These are phyloP conservation scores for Saimiri boliviensis DNA, from an alignment of 2,113 vertebrate species.

Conservation along the genomic window DNA sequence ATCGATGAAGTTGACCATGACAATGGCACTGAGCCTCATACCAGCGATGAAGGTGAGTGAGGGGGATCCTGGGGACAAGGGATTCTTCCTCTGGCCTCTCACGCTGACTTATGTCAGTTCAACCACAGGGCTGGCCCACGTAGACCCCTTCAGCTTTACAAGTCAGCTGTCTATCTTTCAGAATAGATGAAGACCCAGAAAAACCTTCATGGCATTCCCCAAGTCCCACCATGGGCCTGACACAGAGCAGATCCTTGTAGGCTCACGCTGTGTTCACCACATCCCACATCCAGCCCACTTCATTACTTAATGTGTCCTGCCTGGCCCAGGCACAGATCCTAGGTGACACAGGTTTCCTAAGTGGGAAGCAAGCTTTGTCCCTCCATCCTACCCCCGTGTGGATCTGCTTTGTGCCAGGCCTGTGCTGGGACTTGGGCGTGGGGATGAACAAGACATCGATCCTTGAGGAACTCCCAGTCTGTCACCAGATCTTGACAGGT, in stretches of 20 bases:
- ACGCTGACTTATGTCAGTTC: rapidly evolving
- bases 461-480: not conserved
- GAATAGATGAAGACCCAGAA: not conserved
- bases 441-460: not conserved
- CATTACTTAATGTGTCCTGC: not conserved
- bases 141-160: not conserved
- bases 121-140: too few relatives aligned
- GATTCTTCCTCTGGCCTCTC: not conserved
- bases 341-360: not conserved
- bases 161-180: not conserved
- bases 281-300: not conserved
- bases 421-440: not conserved
- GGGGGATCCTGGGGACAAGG: not conserved
- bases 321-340: not conserved
- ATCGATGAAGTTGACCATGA: slow-evolving; percentile 96
- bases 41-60: slow-evolving; percentile 96
- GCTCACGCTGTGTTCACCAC: rapidly evolving
- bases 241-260: not conserved
- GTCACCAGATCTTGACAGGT: not conserved
- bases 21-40: slow-evolving; percentile 97
- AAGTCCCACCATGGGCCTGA: not conserved
- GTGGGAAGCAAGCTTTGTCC: not conserved
- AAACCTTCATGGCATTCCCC: rapidly evolving
- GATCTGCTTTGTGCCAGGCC: not conserved
- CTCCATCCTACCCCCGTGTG: not conserved